Evolutionary conservation across 2,888 invertebrate genomes (phyloP).

Genomic region (Cheilosia grossa): DNA sequence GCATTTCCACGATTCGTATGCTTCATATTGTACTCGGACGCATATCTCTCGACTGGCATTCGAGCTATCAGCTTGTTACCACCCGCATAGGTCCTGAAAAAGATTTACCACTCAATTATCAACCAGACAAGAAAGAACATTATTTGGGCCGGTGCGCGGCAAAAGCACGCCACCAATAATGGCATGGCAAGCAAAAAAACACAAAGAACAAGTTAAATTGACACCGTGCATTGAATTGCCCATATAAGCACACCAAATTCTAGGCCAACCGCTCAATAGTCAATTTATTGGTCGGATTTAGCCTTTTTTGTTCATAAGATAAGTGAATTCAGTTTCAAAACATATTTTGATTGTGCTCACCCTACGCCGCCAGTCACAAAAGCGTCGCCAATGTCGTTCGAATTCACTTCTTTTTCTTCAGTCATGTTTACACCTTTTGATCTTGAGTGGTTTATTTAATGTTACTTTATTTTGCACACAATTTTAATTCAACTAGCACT

Average conservation of each 20-base stretch:
- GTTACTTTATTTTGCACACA: too few relatives aligned
- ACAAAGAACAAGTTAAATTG: constrained; percentile 33
- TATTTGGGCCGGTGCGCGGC: constrained; percentile 29
- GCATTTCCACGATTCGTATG: constrained; percentile 92
- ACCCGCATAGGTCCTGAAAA: constrained; percentile 43
- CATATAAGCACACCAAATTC: constrained; percentile 35
- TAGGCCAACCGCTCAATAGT: constrained; percentile 46
- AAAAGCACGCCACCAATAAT: constrained; percentile 32
- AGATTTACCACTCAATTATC: neutral
- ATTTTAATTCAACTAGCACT: too few relatives aligned
- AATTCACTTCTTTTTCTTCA: constrained; percentile 57
- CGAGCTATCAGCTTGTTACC: constrained; percentile 82
- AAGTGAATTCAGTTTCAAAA: neutral
- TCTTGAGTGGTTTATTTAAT: too few relatives aligned
- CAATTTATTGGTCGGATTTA: neutral
- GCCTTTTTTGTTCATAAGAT: neutral
- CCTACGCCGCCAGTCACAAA: constrained; percentile 59
- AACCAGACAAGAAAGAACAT: constrained; percentile 5
- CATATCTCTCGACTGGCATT: constrained; percentile 88
- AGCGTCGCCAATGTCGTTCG: constrained; percentile 66
- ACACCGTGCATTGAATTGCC: constrained; percentile 3
- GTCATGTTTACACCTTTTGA: constrained; percentile 24
- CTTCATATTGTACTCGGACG: constrained; percentile 93
- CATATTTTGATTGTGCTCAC: constrained; percentile 35
- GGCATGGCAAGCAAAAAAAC: constrained; percentile 13